Evolutionary conservation across 1,140 invertebrate species (phyloP), one percentile per base, ranked within the genome.

Genomic region (Drosophila asahinai): DNA sequence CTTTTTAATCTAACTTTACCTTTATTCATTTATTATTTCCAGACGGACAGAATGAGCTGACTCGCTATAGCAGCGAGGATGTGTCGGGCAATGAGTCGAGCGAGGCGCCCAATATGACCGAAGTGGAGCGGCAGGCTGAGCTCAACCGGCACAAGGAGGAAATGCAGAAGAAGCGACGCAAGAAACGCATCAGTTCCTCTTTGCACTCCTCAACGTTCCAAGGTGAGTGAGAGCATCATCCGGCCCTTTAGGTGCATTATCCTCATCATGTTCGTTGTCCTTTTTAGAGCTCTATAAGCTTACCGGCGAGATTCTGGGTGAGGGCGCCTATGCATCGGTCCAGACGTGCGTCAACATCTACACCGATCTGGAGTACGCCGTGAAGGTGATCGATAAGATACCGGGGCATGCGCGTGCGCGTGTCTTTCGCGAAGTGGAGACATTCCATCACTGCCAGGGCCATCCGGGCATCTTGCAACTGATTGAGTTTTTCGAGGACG

Each of bases 361-460:
- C 93, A 98, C 97, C 60, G 97, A 97, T 74, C 95, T 97, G 93
- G 98, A 99, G 94, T 99, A 97, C 93, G 99, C 99, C 49, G 98
- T 99, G 62, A 99, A 99, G 95, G 98, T 99, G 79, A 98, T 99
- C 92, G 97, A 99, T 93, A 99, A 99, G 93, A 97, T 98, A 80
- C 97, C 97, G 54, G 97, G 97, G 58, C 97, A 99, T 94, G 97
- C 97, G 79, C 95, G 98, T 75, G 96, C 96, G 82, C 95, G 98
- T 83, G 98, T 99, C 47, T 98, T 99, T 95, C 97, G 98, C 72
- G 99, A 99, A 94, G 98, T 99, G 81, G 98, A 99, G 94, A 99
- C 98, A 77, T 99, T 99, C 95, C 97, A 99, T 94, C 97, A 99
- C 94, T 99, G 98, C 94, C 96, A 98, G 93, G 97, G 97, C 74